Evolutionary conservation across 2,113 vertebrate genomes (phyloP).

Genomic region (Struthidea cinerea): DNA sequence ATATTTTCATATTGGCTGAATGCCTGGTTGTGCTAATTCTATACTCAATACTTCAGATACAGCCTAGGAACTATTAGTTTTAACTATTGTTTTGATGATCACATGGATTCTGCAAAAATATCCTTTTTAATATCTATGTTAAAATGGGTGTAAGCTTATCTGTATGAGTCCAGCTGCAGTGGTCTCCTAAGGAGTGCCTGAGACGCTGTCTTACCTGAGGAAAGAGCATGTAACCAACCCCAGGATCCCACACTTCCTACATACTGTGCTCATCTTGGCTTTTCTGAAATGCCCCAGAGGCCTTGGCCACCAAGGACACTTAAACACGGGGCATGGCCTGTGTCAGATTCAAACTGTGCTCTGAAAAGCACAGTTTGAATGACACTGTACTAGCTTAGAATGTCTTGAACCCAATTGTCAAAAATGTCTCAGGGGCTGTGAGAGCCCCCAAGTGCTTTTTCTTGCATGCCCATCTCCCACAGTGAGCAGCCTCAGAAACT

Average conservation of each 20-base stretch:
- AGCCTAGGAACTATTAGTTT: background rate
- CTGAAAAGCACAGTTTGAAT: background rate
- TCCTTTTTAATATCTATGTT: background rate
- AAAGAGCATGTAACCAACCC: background rate
- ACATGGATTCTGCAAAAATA: background rate
- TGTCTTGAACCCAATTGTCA: background rate
- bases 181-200: background rate
- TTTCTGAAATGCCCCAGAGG: background rate
- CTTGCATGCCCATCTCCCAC: background rate
- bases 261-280: background rate
- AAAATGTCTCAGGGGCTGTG: background rate
- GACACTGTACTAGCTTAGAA: background rate
- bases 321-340: background rate
- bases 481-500: background rate
- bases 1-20: background rate
- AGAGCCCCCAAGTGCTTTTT: background rate
- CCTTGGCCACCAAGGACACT: background rate
- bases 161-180: background rate
- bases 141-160: background rate
- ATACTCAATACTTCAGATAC: background rate
- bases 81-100: background rate
- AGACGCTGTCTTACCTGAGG: background rate
- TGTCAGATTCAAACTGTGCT: background rate
- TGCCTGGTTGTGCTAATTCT: background rate
- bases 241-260: background rate